Conservation (phyloP, 2,113 vertebrate species). For the Myotis davidii region DNA sequence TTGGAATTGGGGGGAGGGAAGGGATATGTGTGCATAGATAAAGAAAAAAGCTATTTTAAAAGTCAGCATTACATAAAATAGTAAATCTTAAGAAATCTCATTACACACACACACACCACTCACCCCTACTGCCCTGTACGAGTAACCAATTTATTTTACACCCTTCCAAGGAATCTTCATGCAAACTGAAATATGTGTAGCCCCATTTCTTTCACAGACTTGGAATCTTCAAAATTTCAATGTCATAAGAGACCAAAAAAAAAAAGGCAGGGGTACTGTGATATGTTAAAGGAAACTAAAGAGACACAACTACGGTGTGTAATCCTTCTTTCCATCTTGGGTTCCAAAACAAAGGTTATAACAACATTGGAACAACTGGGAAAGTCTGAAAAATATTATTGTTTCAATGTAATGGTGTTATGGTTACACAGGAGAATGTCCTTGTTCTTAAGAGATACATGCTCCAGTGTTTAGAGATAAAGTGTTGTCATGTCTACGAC, state of each 20-base stretch:
- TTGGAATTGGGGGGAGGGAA: background rate
- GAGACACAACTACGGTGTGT: background rate
- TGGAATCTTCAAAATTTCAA: background rate
- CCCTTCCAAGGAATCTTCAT: background rate
- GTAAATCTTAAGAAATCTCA: background rate
- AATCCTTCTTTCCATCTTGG: background rate
- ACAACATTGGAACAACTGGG: background rate
- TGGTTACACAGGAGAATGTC: background rate
- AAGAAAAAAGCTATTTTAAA: conserved; percentile 21
- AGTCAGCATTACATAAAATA: background rate
- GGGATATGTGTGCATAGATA: background rate
- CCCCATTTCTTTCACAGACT: conserved; percentile 1
- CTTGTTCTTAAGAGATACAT: background rate
- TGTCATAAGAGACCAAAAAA: background rate
- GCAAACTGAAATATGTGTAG: background rate
- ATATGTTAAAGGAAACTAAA: conserved; percentile 40
- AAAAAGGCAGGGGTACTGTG: background rate
- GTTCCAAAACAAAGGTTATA: background rate
- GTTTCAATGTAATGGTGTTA: background rate
- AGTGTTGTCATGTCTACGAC: background rate
- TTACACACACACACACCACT: background rate
- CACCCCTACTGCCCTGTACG: background rate
- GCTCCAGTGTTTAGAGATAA: background rate
- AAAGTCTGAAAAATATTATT: conserved; percentile 13
- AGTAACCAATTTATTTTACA: background rate